These are phyloP conservation scores for Athene cunicularia DNA, from an alignment of 2,113 vertebrate genomes.

Conservation along the genomic window DNA sequence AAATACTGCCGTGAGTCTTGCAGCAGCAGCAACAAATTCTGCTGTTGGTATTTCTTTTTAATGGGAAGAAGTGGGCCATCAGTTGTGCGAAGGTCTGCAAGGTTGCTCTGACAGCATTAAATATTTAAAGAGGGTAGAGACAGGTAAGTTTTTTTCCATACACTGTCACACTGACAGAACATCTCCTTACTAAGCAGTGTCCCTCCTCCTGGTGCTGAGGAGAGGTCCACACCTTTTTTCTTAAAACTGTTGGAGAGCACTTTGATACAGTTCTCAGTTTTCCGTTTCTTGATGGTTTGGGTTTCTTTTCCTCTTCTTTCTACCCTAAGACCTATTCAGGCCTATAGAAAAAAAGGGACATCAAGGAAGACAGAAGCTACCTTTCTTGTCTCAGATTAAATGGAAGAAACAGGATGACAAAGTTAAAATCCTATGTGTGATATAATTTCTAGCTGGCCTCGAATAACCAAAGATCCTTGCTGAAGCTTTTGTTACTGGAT, in stretches of 20 bases:
- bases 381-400: background rate
- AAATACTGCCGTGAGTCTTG: background rate
- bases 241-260: background rate
- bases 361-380: background rate
- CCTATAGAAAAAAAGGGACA: fast-evolving
- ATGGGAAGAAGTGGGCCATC: background rate
- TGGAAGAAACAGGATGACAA: background rate
- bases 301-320: fast-evolving
- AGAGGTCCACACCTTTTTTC: background rate
- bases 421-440: background rate
- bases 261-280: background rate
- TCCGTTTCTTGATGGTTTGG: background rate
- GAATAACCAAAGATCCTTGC: background rate
- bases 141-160: background rate
- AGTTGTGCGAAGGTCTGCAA: background rate
- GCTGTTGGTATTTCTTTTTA: background rate
- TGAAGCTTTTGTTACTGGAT: background rate
- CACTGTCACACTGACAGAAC: background rate
- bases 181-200: background rate
- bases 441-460: background rate
- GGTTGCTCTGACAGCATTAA: background rate
- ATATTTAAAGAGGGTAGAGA: background rate
- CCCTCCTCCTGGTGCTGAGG: background rate
- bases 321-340: background rate
- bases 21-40: background rate